phyloP scores from a whole-genome alignment of 2,797 vertebrate species.

The Parambassis ranga region DNA sequence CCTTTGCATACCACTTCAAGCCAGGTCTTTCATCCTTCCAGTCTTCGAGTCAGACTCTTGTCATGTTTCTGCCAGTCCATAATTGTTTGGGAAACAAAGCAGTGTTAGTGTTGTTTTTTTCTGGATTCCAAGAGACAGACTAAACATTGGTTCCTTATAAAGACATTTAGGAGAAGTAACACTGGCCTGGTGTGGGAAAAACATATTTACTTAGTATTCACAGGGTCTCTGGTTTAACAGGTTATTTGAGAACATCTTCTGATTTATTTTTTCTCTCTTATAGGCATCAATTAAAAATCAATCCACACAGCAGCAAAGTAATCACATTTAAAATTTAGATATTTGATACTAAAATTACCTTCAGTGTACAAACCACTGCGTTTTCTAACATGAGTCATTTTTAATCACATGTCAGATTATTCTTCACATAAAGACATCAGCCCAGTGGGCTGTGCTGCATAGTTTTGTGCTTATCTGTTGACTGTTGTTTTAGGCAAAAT shows the following conservation, averaged over 20 bases:
- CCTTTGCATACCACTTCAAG: too few relatives aligned
- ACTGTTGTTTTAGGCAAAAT: slow-evolving; percentile 23
- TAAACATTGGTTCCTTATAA: slow-evolving; percentile 75
- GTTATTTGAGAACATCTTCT: too few relatives aligned
- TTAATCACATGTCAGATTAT: too few relatives aligned
- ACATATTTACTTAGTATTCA: background rate
- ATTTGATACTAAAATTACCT: background rate
- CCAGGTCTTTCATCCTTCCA: too few relatives aligned
- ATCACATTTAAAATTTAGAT: background rate
- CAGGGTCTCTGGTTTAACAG: background rate
- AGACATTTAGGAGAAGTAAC: slow-evolving; percentile 52
- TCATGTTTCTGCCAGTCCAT: too few relatives aligned
- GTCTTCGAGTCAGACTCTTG: too few relatives aligned
- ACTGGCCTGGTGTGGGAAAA: background rate
- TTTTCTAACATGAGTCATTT: slow-evolving; percentile 12
- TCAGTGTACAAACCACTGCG: background rate
- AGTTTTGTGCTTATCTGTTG: slow-evolving; percentile 28
- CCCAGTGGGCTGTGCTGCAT: background rate
- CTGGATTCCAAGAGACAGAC: slow-evolving; percentile 51
- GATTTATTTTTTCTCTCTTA: too few relatives aligned
- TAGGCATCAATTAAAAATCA: background rate
- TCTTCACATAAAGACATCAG: too few relatives aligned
- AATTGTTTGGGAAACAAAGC: slow-evolving; percentile 62
- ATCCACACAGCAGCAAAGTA: background rate
- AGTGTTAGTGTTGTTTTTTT: slow-evolving; percentile 42